Conservation (phyloP, 2,888 invertebrate genomes). For the Eupithecia pulchellata region DNA sequence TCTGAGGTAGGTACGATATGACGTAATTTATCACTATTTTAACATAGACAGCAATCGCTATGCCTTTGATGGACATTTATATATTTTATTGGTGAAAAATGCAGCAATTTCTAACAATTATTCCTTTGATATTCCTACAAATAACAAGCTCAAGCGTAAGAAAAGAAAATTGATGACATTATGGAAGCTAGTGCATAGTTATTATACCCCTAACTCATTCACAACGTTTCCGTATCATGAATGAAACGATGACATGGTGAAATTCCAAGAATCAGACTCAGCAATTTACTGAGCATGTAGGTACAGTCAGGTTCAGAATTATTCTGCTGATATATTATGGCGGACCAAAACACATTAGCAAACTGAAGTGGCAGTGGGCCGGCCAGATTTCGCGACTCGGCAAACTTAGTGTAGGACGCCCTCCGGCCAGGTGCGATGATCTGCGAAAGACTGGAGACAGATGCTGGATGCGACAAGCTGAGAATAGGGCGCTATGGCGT, state of each 20-base stretch:
- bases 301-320: neutral
- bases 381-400: too few species aligned
- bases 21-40: too few species aligned
- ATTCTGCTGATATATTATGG: neutral
- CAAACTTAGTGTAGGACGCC: too few species aligned
- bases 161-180: neutral
- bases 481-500: too few species aligned
- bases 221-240: conserved; percentile 5
- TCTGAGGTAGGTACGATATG: too few species aligned
- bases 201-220: neutral
- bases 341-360: too few species aligned
- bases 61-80: neutral
- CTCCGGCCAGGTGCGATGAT: too few species aligned
- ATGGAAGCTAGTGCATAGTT: neutral
- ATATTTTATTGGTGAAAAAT: neutral
- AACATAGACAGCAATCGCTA: too few species aligned
- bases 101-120: neutral
- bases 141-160: neutral
- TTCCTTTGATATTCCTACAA: neutral
- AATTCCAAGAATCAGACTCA: conserved; percentile 15
- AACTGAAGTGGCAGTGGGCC: too few species aligned
- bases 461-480: too few species aligned
- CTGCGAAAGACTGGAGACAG: too few species aligned
- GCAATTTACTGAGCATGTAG: conserved; percentile 22
- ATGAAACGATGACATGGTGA: conserved; percentile 2